Conservation (phyloP, 2,113 vertebrate species). For the Nestor notabilis region DNA sequence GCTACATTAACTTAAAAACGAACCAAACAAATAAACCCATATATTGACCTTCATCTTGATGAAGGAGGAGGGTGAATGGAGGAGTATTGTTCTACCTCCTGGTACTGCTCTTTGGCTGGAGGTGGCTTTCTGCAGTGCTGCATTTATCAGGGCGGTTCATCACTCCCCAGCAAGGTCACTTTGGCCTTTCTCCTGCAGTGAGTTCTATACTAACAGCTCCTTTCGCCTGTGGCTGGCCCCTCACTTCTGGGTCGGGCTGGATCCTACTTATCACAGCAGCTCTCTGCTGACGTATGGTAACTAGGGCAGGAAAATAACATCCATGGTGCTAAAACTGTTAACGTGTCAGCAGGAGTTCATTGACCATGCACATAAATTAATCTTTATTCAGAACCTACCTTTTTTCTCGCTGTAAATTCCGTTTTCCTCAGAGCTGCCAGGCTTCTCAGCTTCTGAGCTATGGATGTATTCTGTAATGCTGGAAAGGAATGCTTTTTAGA, state of each 20-base stretch:
- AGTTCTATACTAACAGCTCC: not conserved
- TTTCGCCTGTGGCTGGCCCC: not conserved
- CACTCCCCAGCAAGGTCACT: not conserved
- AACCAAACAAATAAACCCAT: not conserved
- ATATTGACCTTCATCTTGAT: not conserved
- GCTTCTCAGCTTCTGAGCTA: not conserved
- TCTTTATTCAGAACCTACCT: not conserved
- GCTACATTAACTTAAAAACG: not conserved
- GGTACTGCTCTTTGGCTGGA: not conserved
- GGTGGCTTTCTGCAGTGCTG: not conserved
- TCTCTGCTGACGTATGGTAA: not conserved
- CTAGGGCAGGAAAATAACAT: not conserved
- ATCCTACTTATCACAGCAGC: not conserved
- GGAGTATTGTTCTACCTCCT: not conserved
- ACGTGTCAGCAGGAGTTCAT: not conserved
- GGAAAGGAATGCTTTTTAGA: not conserved
- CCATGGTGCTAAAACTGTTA: not conserved
- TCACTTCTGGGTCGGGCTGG: accelerated
- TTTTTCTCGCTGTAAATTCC: not conserved
- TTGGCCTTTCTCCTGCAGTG: not conserved
- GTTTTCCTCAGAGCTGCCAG: not conserved
- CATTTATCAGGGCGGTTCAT: not conserved
- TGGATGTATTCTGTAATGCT: not conserved
- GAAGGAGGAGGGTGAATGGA: not conserved
- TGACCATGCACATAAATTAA: not conserved